A percentile compares a stretch with the other conserved stretches of the same genome.
These are phyloP conservation scores for Pachyseris speciosa DNA, from an alignment of 64 coral and sea anemone genomes.

Conservation along the genomic window DNA sequence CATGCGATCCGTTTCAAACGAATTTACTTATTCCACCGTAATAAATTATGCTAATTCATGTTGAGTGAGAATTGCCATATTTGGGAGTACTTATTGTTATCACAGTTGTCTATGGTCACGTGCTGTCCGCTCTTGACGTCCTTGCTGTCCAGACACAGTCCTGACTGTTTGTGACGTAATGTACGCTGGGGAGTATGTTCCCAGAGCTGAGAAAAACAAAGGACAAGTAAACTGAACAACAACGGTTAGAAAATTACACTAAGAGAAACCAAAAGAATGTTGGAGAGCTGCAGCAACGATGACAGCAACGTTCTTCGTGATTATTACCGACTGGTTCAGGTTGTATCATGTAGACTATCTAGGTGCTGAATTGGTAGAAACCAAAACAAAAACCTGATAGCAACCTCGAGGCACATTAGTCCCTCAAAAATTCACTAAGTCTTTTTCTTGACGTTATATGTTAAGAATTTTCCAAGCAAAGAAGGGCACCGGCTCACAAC, in stretches of 20 bases:
- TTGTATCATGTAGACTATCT: too few species aligned
- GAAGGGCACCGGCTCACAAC: too few species aligned
- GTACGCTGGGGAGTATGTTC: conserved; percentile 74
- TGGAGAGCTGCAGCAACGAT: too few species aligned
- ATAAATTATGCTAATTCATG: conserved; percentile 35
- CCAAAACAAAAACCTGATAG: too few species aligned
- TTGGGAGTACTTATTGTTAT: conserved; percentile 54
- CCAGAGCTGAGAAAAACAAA: conserved; percentile 67
- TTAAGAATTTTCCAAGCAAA: too few species aligned
- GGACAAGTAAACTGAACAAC: neutral
- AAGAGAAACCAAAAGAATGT: too few species aligned
- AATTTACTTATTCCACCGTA: neutral
- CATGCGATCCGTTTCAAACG: neutral
- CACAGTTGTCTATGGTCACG: conserved; percentile 63
- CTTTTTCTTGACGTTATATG: too few species aligned
- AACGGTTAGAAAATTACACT: neutral
- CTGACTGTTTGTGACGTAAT: conserved; percentile 79
- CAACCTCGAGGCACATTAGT: too few species aligned
- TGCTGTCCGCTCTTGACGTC: conserved; percentile 50
- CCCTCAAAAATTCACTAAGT: too few species aligned
- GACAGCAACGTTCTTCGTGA: too few species aligned
- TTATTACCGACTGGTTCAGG: too few species aligned
- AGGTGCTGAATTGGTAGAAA: too few species aligned
- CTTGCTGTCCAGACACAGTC: conserved; percentile 81
- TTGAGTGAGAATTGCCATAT: conserved; percentile 92